Evolutionary conservation across 2,797 vertebrate genomes (phyloP), one percentile per base, ranked within the genome.

Genomic region (Dallia pectoralis): DNA sequence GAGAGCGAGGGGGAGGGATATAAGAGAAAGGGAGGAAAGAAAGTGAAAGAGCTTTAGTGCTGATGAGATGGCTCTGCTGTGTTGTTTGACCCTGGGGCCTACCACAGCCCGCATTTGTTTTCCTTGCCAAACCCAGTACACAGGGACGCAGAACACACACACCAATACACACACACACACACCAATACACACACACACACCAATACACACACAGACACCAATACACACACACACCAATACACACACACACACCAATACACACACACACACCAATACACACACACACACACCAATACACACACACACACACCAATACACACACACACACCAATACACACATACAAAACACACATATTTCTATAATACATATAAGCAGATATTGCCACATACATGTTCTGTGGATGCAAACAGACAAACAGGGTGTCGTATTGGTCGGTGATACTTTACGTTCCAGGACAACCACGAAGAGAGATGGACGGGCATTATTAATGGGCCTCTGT

Each of bases 61-160:
- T 70, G 69, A 70, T 70, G 69, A 70, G 59, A 70, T 70, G 59
- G 69, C n/a, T n/a, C 32, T 85, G 72, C 74, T 61, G 75, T 85
- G 79, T 77, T 70, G 82, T 82, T 82, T 86, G 83, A 88, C 86
- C 86, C 85, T 36, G 29, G 85, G 85, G 81, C 78, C 71, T 74
- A 66, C 80, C 85, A 87, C 78, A 80, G 64, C 71, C 73, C 67
- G n/a, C 79, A 51, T 87, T 84, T 89, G 82, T 86, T 84, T 86
- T 79, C 77, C 71, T 72, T 51, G 40, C 73, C 65, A 70, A n/a
- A 74, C 66, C n/a, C 59, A 16, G 25, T 62, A 14, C 56, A 71
- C 53, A 71, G 14, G 22, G 32, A 53, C 62, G 51, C 56, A 62
- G 53, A 61, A 62, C 32, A 27, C 22, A 27, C 69, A 36, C 69